Base-by-base conservation (phyloP, 2,797 vertebrate species). In the Xenops minutus region DNA sequence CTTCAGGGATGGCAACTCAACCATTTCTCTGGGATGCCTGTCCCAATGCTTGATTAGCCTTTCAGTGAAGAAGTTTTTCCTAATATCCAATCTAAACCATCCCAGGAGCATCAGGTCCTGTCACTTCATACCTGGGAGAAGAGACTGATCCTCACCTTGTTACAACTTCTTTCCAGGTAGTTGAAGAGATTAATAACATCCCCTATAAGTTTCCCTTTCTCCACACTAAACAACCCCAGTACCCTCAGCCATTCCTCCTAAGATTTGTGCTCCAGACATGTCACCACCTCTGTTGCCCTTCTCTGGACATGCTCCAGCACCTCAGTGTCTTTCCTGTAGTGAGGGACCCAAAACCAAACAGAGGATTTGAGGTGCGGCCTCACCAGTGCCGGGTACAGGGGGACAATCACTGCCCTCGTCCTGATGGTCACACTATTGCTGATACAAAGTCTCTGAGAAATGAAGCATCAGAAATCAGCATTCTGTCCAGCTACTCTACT, bases 361-460 rank as follows among this genome's bases (percentile, higher is more conserved):
- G 12, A 54, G 15, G 8, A 36, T 26, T 54, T 8, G 3, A 67
- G 30, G 17, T 22, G n/a, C 2, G 11, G n/a, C 46, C 21, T 59
- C 68, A 39, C 16, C n/a, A 34, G 39, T 2, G 46, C n/a, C 0
- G 0, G 34, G 24, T 12, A 30, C n/a, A 54, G 56, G 14, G 29
- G 5, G 3, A 30, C 2, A 2, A 7, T 24, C 10, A n/a, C 23
- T 58, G 67, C 17, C 24, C 26, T 34, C 14, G 7, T 59, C 5
- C 85, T 81, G 8, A n/a, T 52, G 39, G 21, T 12, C 54, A 48
- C 18, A 7, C 46, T 14, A 11, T 1, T 32, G 26, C 26, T 23
- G 21, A 54, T 5, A 67, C 30, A 48, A 52, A 41, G 10, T 7
- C 17, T 34, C 30, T 37, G 55, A 82, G 76, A 73, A 67, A 19